Conservation (phyloP, 2,797 vertebrate species). For the Acomys russatus region DNA sequence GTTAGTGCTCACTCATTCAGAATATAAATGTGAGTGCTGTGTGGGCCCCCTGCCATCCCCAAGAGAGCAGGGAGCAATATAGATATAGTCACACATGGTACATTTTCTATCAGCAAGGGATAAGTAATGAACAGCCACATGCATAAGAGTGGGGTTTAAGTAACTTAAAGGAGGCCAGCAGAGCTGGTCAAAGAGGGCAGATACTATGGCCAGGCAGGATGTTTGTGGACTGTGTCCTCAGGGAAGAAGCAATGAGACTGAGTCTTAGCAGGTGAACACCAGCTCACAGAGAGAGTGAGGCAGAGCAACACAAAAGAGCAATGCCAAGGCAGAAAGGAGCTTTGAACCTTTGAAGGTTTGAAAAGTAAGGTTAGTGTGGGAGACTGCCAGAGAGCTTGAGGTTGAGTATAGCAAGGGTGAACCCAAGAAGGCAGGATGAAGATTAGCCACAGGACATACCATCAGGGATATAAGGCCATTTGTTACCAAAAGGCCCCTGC, state of each 20-base stretch:
- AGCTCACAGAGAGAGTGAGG: background rate
- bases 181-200: background rate
- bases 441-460: accelerated
- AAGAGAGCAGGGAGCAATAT: background rate
- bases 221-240: no score
- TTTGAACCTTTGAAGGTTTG: background rate
- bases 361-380: background rate
- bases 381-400: background rate
- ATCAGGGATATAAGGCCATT: background rate
- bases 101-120: background rate
- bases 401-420: background rate
- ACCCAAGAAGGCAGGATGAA: accelerated
- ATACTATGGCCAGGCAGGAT: accelerated
- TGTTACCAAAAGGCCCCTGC: background rate
- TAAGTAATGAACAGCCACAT: background rate
- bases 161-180: background rate
- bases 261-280: background rate
- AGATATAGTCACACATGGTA: background rate
- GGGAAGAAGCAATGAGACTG: background rate
- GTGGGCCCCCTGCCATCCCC: background rate
- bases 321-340: background rate
- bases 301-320: background rate
- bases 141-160: background rate
- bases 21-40: background rate
- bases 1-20: background rate